phyloP scores from a whole-genome alignment of 2,797 vertebrate species.

The Myotis vivesi region DNA sequence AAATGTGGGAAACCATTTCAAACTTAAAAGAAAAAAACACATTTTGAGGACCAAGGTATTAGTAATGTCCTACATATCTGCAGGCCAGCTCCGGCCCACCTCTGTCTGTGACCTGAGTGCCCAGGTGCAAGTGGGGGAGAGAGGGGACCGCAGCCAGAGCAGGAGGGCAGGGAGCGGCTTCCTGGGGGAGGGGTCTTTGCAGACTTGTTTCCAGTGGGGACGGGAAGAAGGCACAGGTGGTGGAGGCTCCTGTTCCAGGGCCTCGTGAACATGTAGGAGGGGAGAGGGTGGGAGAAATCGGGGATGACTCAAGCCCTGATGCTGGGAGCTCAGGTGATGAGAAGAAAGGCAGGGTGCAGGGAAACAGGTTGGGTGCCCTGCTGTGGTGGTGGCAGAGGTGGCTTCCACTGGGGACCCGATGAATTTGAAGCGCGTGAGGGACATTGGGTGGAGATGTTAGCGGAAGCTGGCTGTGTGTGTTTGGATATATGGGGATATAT shows the following conservation, averaged over 20 bases:
- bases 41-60: neutral
- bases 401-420: neutral
- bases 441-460: neutral
- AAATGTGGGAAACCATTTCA: constrained; percentile 1
- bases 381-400: neutral
- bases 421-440: neutral
- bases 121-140: neutral
- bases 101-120: neutral
- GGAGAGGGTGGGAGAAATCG: neutral
- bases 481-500: neutral
- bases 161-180: neutral
- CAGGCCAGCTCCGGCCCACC: neutral
- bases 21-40: neutral
- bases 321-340: neutral
- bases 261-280: neutral
- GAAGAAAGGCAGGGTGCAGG: neutral
- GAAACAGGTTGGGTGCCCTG: neutral
- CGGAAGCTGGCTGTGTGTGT: neutral
- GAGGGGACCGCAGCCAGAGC: neutral
- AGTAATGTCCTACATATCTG: neutral
- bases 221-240: neutral
- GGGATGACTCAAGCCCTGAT: neutral
- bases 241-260: neutral
- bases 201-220: neutral
- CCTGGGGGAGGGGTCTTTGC: neutral